Conservation (phyloP, 2,797 vertebrate species). For the Okamejei kenojei region DNA sequence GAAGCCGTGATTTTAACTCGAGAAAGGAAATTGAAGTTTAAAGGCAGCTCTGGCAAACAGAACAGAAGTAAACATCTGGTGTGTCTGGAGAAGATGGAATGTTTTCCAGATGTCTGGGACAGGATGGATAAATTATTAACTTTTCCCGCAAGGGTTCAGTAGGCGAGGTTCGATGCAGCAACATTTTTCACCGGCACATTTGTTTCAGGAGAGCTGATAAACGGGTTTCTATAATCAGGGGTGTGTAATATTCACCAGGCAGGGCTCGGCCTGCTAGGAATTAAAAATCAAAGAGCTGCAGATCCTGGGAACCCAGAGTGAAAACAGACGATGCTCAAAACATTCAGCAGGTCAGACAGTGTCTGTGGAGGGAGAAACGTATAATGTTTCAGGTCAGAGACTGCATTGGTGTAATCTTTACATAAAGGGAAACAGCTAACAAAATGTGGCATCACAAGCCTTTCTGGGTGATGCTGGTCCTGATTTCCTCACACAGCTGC, state of each 20-base stretch:
- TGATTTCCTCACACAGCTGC: too few species aligned
- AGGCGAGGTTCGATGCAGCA: background rate
- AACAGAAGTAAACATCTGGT: background rate
- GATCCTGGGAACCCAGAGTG: too few species aligned
- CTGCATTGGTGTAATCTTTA: too few species aligned
- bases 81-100: background rate
- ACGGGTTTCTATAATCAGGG: too few species aligned
- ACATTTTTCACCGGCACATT: background rate
- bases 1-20: background rate
- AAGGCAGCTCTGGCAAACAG: background rate
- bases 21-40: background rate
- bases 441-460: too few species aligned
- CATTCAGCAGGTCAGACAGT: too few species aligned
- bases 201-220: background rate
- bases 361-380: too few species aligned
- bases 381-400: too few species aligned
- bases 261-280: background rate
- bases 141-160: background rate
- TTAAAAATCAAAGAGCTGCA: too few species aligned
- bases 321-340: too few species aligned
- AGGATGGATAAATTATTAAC: background rate
- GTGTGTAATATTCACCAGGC: background rate
- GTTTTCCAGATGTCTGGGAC: constrained; percentile 21
- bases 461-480: too few species aligned
- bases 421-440: too few species aligned